A percentile compares a stretch with the other conserved stretches of the same genome.
Conservation (phyloP, 2,888 invertebrate genomes). For the Synanthedon andrenaeformis region DNA sequence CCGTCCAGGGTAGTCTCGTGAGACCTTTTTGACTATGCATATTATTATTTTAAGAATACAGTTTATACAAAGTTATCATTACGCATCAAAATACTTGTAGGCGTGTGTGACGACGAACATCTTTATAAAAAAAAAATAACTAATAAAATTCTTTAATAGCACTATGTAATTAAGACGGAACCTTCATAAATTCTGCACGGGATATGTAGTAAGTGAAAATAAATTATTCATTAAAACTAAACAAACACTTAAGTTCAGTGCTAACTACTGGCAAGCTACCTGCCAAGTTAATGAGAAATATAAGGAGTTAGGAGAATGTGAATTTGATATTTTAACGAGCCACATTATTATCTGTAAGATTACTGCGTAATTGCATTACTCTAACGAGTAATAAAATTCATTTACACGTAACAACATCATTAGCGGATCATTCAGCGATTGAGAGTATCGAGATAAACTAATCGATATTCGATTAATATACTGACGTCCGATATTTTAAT, state of each 20-base stretch:
- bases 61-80: too few species aligned
- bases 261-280: not conserved
- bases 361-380: constrained; percentile 11
- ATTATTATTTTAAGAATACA: too few species aligned
- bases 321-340: constrained; percentile 1
- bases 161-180: too few species aligned
- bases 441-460: not conserved
- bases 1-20: too few species aligned
- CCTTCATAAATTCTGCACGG: too few species aligned
- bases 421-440: constrained; percentile 9
- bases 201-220: too few species aligned
- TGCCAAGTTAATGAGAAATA: constrained; percentile 2
- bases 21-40: too few species aligned
- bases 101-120: too few species aligned
- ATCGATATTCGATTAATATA: not conserved
- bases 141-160: too few species aligned
- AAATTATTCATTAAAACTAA: not conserved
- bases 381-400: constrained; percentile 10
- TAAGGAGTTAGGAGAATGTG: constrained; percentile 9
- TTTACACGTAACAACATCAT: constrained; percentile 16
- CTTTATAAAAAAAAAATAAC: too few species aligned
- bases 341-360: constrained; percentile 4
- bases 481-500: not conserved
- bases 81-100: too few species aligned
- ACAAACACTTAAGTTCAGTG: not conserved